Evolutionary conservation across 2,888 invertebrate species (phyloP), one percentile per base, ranked within the genome.

Genomic region (Plagodis pulveraria): DNA sequence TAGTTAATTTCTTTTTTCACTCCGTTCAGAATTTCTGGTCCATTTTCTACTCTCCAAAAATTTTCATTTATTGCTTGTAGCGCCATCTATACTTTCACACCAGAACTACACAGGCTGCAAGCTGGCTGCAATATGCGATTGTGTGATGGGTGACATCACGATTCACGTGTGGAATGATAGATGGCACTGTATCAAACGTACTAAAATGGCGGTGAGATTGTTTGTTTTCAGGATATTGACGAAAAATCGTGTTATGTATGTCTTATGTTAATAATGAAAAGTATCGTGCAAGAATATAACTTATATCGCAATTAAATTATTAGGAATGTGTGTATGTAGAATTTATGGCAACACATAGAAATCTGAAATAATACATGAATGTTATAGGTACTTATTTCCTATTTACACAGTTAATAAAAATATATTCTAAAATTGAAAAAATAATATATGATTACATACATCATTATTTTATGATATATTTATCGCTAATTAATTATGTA

Each of bases 1-100:
- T 93, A 93, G 91, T 72, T 60, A 72, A 11, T 54, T 69, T 5
- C 5, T 40, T 38, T 66, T 63, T 68, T 68, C 62, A 48, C 43
- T 59, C 34, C 56, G 22, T 22, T 22, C 22, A 22, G 22, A 40
- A 40, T 40, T 10, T 48, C 49, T 1, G n/a, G 22, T 42, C 48
- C 41, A 70, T 65, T 59, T 60, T 58, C 44, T 50, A 50, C 42
- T 66, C 57, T 61, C 47, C 5, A 35, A 54, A 69, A 50, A 40
- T 8, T 44, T 40, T 63, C 35, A 41, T 36, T 44, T 50, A 62
- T 56, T 42, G 60, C 41, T 63, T 73, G 65, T 56, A 65, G 64
- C 58, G 64, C 68, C 68, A 68, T 66, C 65, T 69, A 58, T 77
- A 65, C 55, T 59, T 50, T 11, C n/a, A 35, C 51, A 57, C 35